Base-by-base conservation (phyloP, 2,113 vertebrate genomes). In the Narcine bancroftii region DNA sequence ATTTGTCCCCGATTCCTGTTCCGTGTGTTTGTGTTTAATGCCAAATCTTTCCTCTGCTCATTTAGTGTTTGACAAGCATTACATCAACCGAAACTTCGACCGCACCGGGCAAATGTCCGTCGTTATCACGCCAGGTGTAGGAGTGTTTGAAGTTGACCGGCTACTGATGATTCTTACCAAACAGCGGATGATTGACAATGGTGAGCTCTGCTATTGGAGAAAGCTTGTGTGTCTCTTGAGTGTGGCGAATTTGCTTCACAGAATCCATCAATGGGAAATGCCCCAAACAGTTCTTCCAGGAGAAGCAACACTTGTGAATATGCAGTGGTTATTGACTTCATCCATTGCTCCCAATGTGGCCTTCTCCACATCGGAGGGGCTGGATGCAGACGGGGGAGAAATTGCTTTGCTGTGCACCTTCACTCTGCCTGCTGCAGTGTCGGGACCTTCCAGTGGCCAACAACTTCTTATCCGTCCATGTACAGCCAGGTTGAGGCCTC, bases 101-200 rank as follows among this genome's bases (percentile, higher is more conserved):
- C 97, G 99, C 50, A 99, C 99, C 0, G 99, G 99, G 0, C 99
- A 99, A 95, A 99, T 99, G 98, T 98, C 98, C 0, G 99, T 99
- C 93, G 99, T 99, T 65, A 99, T 99, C 95, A 99, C 99, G 0
- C 98, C 99, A 0, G 99, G 98, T 0, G 98, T 99, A 45, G 99
- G 98, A 0, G 99, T 99, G 65, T 99, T 99, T 13, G 97, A 99
- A 93, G 99, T 99, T 21, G 98, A 99, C 94, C 97, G 99, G 0
- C 96, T 99, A 0, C 97, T 99, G 24, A 99, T 99, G 99, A 99
- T 99, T 93, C 95, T 99, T 5, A 99, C 99, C 94, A 99, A 99
- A 69, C 99, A 99, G 94, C 95, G 99, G 45, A 99, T 99, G 99
- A 99, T 99, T 15, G 99, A 99, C 94, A 99, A 99, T 0, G 99